Evolutionary conservation across 2,113 vertebrate species (phyloP), one percentile per base, ranked within the genome.

Genomic region (Ctenomys sociabilis): DNA sequence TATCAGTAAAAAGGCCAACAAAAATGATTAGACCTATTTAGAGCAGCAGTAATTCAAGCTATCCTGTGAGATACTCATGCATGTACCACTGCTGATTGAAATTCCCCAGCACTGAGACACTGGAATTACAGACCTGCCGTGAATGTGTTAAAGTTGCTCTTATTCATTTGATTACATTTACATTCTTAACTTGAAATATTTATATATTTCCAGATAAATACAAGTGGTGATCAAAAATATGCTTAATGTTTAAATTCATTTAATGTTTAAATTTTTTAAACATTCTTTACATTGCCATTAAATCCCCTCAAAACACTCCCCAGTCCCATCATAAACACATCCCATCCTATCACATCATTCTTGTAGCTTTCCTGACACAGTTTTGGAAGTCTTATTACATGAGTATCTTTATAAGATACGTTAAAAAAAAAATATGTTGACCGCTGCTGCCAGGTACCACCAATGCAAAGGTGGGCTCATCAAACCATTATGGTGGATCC

Each of bases 131-230:
- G 72, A 24, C 22, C 40, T 75, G 72, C 40, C 7, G 24, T 49
- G 28, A 78, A 78, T 3, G 0, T 78, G 26, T 49, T 49, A 63
- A 40, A 86, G 28, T 59, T 77, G 37, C 52, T 82, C 66, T 68
- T 96, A 82, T 68, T 85, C 72, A 91, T 43, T 88, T 91, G 52
- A 2, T 72, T 86, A 54, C 5, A 3, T 54, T 94, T 92, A 49
- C 21, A 43, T 22, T 43, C 64, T 88, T 93, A 95, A 77, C 49
- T 32, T 37, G 37, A 91, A 78, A 75, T 32, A 64, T 37, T 92
- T 52, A 95, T 43, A 16, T 70, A 75, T 93, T 88, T 57, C 22
- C 52, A 83, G 26, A 57, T 63, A 82, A 70, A 89, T 43, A 64
- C 19, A 43, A 66, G 28, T 32, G 26, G 30, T 59, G 40, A 77